Percentiles rank a stretch among this genome's conserved stretches.
Conservation (phyloP, 2,797 vertebrate genomes). For the Chelmon rostratus region DNA sequence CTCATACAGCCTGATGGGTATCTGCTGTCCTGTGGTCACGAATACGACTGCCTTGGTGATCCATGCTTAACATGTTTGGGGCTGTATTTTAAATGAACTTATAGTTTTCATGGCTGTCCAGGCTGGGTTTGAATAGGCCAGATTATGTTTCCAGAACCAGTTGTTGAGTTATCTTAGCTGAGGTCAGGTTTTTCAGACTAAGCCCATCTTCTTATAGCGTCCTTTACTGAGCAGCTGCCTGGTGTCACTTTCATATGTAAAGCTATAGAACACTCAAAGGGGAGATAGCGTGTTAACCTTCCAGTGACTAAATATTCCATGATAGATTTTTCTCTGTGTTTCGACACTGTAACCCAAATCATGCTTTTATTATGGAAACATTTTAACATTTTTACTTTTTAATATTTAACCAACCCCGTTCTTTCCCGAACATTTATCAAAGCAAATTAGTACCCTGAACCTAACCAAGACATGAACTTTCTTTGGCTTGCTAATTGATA, state of each 20-base stretch:
- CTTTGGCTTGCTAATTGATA: not conserved
- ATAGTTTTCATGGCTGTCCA: not conserved
- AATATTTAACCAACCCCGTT: not conserved
- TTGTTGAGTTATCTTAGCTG: slow-evolving; percentile 1
- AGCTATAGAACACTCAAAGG: not conserved
- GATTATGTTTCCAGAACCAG: not conserved
- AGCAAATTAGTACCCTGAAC: too few species aligned
- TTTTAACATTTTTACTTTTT: not conserved
- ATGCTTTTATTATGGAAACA: not conserved
- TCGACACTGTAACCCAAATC: not conserved
- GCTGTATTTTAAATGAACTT: not conserved
- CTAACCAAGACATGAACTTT: not conserved
- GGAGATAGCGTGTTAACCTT: not conserved
- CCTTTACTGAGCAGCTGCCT: not conserved
- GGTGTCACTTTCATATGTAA: not conserved
- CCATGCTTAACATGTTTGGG: not conserved
- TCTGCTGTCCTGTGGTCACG: not conserved
- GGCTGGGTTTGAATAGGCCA: not conserved
- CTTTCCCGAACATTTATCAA: not conserved
- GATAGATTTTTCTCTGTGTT: not conserved
- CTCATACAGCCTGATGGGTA: not conserved
- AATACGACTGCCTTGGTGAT: not conserved
- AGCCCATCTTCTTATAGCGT: not conserved
- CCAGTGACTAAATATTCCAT: not conserved
- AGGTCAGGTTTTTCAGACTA: not conserved